Evolutionary conservation across 2,888 invertebrate species (phyloP).

Genomic region (Pinctada fucata): DNA sequence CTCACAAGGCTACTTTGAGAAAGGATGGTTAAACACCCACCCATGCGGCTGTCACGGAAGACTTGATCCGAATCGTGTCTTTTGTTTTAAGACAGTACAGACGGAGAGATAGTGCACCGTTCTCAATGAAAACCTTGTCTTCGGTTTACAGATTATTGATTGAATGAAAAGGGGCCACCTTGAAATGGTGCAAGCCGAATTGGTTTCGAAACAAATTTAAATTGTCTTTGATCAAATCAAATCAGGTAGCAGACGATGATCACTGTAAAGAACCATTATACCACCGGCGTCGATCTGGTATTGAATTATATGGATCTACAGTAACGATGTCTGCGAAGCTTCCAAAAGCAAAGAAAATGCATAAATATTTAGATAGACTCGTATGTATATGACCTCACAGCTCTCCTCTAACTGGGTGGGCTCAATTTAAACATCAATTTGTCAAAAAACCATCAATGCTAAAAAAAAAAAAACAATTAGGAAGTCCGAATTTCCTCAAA

Average conservation of each 20-base stretch:
- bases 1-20: background rate
- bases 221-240: conserved; percentile 1
- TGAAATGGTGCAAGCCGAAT: background rate
- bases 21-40: background rate
- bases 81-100: background rate
- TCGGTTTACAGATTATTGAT: background rate
- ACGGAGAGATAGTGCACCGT: background rate
- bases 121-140: background rate
- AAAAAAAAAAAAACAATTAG: background rate
- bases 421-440: background rate
- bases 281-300: background rate
- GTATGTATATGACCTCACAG: background rate
- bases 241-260: background rate
- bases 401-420: background rate
- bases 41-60: background rate
- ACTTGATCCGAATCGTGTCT: background rate
- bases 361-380: background rate
- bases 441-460: background rate
- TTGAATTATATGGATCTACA: background rate
- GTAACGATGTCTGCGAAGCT: background rate
- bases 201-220: background rate
- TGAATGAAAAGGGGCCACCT: background rate
- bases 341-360: background rate
- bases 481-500: too few species aligned
- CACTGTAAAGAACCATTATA: background rate